Evolutionary conservation across 2,888 invertebrate species (phyloP), one percentile per base, ranked within the genome.

Genomic region (Hirtodrosophila cameraria): DNA sequence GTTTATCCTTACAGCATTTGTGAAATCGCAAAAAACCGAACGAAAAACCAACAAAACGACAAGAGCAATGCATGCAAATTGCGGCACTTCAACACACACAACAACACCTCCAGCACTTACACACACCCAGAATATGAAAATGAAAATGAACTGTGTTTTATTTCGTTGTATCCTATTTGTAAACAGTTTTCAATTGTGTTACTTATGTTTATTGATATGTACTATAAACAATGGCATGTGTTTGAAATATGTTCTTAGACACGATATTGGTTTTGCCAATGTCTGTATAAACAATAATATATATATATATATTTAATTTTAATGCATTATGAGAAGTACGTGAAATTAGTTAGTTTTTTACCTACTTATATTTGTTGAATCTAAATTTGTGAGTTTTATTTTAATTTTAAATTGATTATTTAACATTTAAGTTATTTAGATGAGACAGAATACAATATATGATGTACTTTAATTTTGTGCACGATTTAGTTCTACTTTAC

Each of bases 11-110:
- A 31, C 79, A 80, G 79, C 75, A 80, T 72, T 75, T 80, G 80
- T 77, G 79, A 79, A 77, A 49, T 58, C 80, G 68, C 61, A 58
- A 66, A 66, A 80, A 52, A 63, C 53, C 53, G 50, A 75, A 63
- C 35, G 59, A 58, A 69, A 58, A 57, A 63, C 35, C 61, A 58
- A 69, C 60, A 57, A 59, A 61, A 75, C 69, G 48, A 75, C 58
- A 67, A 67, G 71, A 65, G 63, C 80, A 79, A 77, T 83, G 84
- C 79, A 80, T 80, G 79, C 75, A 63, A 49, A 76, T 76, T 74
- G 74, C 59, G 36, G 35, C 54, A 63, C 54, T 36, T 54, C 50
- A 72, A 63, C 35, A 61, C 53, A 55, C 31, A 18, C 20, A 16
- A 52, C 31, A 42, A 60, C 70, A 69, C 55, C 25, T 45, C 27